A percentile compares a stretch with the other conserved stretches of the same genome.
Conservation (phyloP, 2,888 invertebrate species). For the Notodonta dromedarius region DNA sequence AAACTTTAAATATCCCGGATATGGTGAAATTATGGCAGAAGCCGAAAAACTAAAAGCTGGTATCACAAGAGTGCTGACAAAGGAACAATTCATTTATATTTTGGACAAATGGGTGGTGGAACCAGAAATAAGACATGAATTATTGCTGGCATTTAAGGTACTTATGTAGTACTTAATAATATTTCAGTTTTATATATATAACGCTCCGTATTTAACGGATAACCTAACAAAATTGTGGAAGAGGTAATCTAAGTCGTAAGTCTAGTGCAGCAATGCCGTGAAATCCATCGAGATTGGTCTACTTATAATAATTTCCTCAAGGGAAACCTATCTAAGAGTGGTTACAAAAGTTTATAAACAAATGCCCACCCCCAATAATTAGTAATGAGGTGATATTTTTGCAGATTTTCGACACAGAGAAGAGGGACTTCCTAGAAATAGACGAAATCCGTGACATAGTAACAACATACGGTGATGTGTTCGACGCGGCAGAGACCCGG, state of each 20-base stretch:
- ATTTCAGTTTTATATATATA: no score
- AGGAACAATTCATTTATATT: conserved; percentile 68
- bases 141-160: conserved; percentile 68
- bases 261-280: no score
- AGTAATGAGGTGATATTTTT: conserved; percentile 2
- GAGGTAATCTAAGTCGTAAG: no score
- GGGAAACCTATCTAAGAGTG: no score
- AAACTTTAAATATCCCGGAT: conserved; percentile 66
- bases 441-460: conserved; percentile 62
- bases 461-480: conserved; percentile 55
- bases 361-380: no score
- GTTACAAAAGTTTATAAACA: no score
- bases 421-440: conserved; percentile 61
- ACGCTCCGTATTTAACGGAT: no score
- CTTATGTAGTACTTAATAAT: no score
- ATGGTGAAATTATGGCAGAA: conserved; percentile 67
- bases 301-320: no score
- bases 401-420: conserved; percentile 76
- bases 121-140: conserved; percentile 67
- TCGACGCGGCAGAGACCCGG: conserved; percentile 52
- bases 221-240: no score
- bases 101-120: conserved; percentile 60
- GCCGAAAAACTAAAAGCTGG: conserved; percentile 64
- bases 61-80: conserved; percentile 56
- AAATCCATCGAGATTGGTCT: no score